Conservation (phyloP, 2,797 vertebrate species). For the Tokudaia muenninki region DNA sequence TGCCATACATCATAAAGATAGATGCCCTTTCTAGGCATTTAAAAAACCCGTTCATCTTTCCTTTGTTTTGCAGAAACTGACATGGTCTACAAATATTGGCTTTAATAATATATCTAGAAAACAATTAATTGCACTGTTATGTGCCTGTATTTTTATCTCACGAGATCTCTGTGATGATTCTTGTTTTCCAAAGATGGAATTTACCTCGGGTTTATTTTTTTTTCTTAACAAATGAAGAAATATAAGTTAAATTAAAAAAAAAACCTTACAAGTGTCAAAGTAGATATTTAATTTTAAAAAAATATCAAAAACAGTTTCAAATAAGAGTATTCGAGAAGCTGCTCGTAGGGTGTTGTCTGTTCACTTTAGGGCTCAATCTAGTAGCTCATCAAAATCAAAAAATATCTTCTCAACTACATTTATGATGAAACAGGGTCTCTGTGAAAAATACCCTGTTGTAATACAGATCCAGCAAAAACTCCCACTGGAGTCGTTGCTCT, state of each 20-base stretch:
- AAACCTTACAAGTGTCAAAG: background rate
- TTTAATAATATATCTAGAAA: slow-evolving; percentile 57
- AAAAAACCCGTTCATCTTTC: background rate
- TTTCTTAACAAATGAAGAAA: background rate
- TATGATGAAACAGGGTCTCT: background rate
- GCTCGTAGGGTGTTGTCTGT: background rate
- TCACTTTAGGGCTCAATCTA: slow-evolving; percentile 9
- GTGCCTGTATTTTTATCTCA: slow-evolving; percentile 17
- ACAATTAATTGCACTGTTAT: slow-evolving; percentile 29
- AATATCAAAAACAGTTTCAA: background rate
- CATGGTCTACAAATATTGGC: slow-evolving; percentile 10
- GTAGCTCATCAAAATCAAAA: background rate
- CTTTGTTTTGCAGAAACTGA: slow-evolving; percentile 63
- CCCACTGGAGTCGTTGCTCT: background rate
- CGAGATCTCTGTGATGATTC: background rate
- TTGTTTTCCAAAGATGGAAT: slow-evolving; percentile 50
- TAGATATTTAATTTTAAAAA: background rate
- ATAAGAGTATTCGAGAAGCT: slow-evolving; percentile 1
- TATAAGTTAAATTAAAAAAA: slow-evolving; percentile 24
- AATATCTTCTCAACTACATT: background rate
- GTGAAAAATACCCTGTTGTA: background rate
- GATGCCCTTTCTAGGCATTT: slow-evolving; percentile 42
- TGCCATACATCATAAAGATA: slow-evolving; percentile 65
- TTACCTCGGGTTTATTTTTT: background rate
- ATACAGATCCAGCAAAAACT: background rate